Percentiles rank a stretch among this genome's conserved stretches.
These are phyloP conservation scores for Heliconius charithonia DNA, from an alignment of 2,888 invertebrate genomes.

Conservation along the genomic window DNA sequence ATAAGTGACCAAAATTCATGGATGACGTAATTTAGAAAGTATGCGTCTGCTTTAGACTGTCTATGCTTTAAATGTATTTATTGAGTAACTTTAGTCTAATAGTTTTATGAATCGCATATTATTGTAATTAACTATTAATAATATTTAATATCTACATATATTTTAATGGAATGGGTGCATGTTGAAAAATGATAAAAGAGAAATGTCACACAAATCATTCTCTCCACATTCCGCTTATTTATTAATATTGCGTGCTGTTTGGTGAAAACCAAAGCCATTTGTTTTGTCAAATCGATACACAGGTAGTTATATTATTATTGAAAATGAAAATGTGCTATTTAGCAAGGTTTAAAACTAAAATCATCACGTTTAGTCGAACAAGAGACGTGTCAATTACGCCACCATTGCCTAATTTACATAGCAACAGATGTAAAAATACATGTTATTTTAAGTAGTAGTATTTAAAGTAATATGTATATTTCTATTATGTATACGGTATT, in stretches of 20 bases:
- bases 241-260: neutral
- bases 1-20: conserved; percentile 64
- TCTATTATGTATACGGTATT: neutral
- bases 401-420: neutral
- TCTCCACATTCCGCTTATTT: neutral
- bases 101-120: neutral
- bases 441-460: neutral
- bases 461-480: neutral
- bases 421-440: neutral
- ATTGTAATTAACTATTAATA: neutral
- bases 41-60: conserved; percentile 72
- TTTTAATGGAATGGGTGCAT: neutral
- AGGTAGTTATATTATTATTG: neutral
- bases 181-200: neutral
- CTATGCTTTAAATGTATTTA: conserved; percentile 4
- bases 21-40: conserved; percentile 79
- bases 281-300: neutral
- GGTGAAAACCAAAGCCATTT: neutral
- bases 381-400: neutral
- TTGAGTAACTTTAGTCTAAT: neutral
- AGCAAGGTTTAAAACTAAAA: neutral
- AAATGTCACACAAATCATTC: neutral
- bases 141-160: neutral
- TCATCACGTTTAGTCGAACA: neutral
- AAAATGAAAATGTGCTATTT: neutral